Evolutionary conservation across 2,888 invertebrate species (phyloP), one percentile per base, ranked within the genome.

Genomic region (Pogonocherus hispidulus): DNA sequence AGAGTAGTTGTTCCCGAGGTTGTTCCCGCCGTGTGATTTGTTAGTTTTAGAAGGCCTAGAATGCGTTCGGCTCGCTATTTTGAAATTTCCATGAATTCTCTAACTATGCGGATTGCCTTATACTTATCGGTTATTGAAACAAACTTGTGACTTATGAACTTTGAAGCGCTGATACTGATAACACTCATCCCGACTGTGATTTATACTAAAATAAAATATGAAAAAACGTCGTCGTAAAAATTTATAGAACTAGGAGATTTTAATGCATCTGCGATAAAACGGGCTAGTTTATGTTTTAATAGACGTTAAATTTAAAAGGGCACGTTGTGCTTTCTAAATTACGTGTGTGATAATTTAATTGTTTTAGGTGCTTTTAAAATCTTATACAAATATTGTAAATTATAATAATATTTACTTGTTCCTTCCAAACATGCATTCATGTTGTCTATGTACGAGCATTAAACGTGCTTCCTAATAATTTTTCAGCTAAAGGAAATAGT

Each of bases 91-190:
- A 62, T 49, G 49, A 35, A 35, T 20, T 18, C 51, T 20, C 22
- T 20, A 19, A 35, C 54, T 54, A 54, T 65, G 14, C 44, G 32
- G 37, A 18, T 16, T 55, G 6, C 35, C 23, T 49, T 49, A n/a
- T n/a, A 47, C 62, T 73, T 73, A 70, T 71, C 71, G 67, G 69
- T 73, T 70, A 71, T 71, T 67, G 74, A 74, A 77, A 78, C 78
- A 75, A 77, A 77, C 78, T 79, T 79, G 72, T 80, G 81, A 81
- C 81, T 78, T 75, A 75, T 80, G 81, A 81, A 82, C 81, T 81
- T 79, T 80, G 78, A 77, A 78, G 57, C 63, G 44, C 62, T 59
- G 59, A 64, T 62, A 77, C 62, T 59, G 59, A 64, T 62, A 77
- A 75, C 41, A 69, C 35, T 59, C 47, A 32, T 47, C 23, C 59